Evolutionary conservation across 2,113 vertebrate species (phyloP).

Genomic region (Poeciliopsis turrubarensis): DNA sequence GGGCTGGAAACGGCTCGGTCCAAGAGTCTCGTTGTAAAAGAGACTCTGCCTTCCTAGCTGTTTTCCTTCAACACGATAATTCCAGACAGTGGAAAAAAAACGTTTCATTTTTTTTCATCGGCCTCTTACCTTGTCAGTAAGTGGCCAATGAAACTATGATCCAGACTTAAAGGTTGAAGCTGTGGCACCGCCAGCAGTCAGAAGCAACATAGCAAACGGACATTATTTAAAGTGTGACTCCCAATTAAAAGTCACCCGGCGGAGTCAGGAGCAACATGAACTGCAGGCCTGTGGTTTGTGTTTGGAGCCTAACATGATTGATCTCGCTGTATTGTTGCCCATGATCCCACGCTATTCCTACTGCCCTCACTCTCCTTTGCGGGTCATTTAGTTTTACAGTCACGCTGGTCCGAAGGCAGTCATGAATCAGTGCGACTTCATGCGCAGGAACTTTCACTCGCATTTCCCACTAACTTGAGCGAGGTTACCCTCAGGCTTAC

Average conservation of each 20-base stretch:
- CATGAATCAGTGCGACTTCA: neutral
- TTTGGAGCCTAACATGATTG: neutral
- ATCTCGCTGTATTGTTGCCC: neutral
- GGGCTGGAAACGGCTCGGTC: neutral
- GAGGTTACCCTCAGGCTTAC: neutral
- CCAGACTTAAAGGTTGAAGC: neutral
- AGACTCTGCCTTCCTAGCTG: neutral
- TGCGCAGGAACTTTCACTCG: neutral
- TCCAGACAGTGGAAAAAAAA: neutral
- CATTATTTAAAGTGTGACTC: too few relatives aligned
- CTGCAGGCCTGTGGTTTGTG: neutral
- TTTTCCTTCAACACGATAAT: neutral
- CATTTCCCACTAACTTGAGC: neutral
- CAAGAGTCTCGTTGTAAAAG: too few relatives aligned
- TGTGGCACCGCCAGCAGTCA: neutral
- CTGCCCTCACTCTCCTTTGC: neutral
- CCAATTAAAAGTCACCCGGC: neutral
- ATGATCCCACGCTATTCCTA: neutral
- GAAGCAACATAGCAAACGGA: too few relatives aligned
- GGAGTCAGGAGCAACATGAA: neutral
- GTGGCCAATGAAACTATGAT: neutral
- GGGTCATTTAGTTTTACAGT: neutral
- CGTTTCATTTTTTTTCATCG: neutral
- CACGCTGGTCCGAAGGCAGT: neutral
- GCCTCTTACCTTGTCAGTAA: neutral